phyloP scores from a whole-genome alignment of 1,140 invertebrate species.

The Oreohelix idahoensis region DNA sequence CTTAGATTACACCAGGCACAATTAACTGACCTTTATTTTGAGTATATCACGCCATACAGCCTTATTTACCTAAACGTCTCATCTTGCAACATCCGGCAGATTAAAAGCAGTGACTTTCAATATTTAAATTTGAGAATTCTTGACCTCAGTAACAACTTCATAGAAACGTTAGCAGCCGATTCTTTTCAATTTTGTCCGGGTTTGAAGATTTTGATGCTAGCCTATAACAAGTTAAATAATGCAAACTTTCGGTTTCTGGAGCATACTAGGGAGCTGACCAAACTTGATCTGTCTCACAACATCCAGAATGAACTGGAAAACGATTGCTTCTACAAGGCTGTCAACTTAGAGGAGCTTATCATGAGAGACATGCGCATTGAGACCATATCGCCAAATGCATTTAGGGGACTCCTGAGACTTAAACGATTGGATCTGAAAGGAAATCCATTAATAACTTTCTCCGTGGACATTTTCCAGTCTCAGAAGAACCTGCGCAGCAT shows the following conservation, averaged over 20 bases:
- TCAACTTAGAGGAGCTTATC: slow-evolving; percentile 23
- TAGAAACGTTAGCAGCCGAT: neutral
- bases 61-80: slow-evolving; percentile 35
- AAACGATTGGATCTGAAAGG: slow-evolving; percentile 36
- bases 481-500: slow-evolving; percentile 40
- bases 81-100: neutral
- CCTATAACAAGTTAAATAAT: slow-evolving; percentile 9
- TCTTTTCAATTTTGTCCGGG: slow-evolving; percentile 13
- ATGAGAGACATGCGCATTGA: slow-evolving; percentile 14
- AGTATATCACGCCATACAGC: slow-evolving; percentile 9
- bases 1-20: slow-evolving; percentile 1
- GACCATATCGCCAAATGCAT: slow-evolving; percentile 14
- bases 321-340: neutral
- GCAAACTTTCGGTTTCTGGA: neutral
- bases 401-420: slow-evolving; percentile 7
- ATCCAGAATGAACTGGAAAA: neutral
- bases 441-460: slow-evolving; percentile 39
- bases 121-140: slow-evolving; percentile 36
- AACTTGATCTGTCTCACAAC: slow-evolving; percentile 16
- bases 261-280: neutral
- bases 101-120: neutral
- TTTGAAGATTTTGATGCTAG: neutral
- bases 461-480: slow-evolving; percentile 41
- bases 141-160: slow-evolving; percentile 31
- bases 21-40: neutral